Base-by-base conservation (phyloP, 1,140 invertebrate species). In the Pseudomyrmex concolor region DNA sequence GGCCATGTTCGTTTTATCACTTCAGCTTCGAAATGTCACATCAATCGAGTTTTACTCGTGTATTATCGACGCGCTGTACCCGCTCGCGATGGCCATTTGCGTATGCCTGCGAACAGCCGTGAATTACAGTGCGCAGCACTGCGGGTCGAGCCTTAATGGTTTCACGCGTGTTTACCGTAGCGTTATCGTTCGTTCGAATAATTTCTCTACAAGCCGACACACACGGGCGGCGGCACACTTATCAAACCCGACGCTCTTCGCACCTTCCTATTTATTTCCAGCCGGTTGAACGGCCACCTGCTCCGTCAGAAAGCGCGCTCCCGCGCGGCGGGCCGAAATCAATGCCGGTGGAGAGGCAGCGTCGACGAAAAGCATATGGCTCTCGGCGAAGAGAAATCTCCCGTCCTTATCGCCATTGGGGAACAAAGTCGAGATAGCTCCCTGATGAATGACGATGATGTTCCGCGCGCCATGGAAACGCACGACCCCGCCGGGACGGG, bases 131-230 rank as follows among this genome's bases (percentile, higher is more conserved):
- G 34, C 4, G 34, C 34, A 34, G 34, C 43, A 62, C 57, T 57
- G 45, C 71, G 34, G 22, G 51, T 55, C 43, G 45, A 3, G 55
- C 80, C 80, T 68, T 78, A 74, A 87, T 67, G 68, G 70, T 25
- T 50, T 54, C 64, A 57, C 50, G 63, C 82, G 59, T 59, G 59
- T 83, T 86, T 71, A 74, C 43, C 57, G 43, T 45, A 17, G 48
- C 55, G 48, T 83, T 86, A 80, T 87, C 85, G 54, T 76, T 86
- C 80, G 50, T 86, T 83, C 60, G 66, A 86, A 57, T 84, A 84
- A 84, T 80, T 78, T 3, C 17, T 34, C 22, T 22, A 45, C 43
- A 43, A 64, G 17, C 73, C 55, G 12, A 25, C 62, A 34, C 51
- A 22, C 17, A 12, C 51, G 19, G 17, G 22, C 19, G 22, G n/a